Evolutionary conservation across 2,113 vertebrate genomes (phyloP), one percentile per base, ranked within the genome.

Genomic region (Pomatostomus ruficeps): DNA sequence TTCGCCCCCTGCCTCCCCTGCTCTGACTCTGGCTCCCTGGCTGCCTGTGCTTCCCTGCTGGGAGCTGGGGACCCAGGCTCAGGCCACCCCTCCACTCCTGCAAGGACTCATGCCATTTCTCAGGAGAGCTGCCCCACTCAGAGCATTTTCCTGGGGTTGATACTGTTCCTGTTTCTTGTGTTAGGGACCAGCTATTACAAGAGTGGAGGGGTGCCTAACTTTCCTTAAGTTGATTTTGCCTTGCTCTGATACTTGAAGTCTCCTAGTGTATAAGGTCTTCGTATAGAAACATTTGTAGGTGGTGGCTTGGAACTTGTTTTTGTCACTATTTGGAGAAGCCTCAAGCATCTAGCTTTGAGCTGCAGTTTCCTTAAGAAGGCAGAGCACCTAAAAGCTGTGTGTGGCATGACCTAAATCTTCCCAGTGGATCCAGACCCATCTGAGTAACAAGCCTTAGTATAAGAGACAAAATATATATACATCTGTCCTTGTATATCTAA

Each of bases 401-500:
- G 36, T 4, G 21, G 42, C 45, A 62, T 72, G 62, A 85, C 70
- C 52, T 84, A 81, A 62, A 68, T 81, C 70, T 84, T 84, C 40
- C 25, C 58, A 35, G 40, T 68, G 80, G 77, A 84, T 95, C 70
- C 57, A 85, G 76, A 92, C 20, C 65, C n/a, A 78, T 48, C 51
- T 59, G 36, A 92, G 48, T 61, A 89, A 81, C 61, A 88, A 93
- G 28, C 26, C n/a, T 35, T 35, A 61, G 40, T 42, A 31, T 40
- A 36, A 87, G 73, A 89, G 76, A 74, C 79, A 95, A 91, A 89
- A 91, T 72, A 72, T 48, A 25, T 81, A 48, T 70, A 89, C 52
- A 67, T 74, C 59, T 90, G 65, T 89, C 80, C 43, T 59, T 36
- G 54, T 62, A 52, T 72, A 92, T 67, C 52, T 87, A 92, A 65